These are phyloP conservation scores for Biston stratarius DNA, from an alignment of 2,888 invertebrate genomes.

Conservation along the genomic window DNA sequence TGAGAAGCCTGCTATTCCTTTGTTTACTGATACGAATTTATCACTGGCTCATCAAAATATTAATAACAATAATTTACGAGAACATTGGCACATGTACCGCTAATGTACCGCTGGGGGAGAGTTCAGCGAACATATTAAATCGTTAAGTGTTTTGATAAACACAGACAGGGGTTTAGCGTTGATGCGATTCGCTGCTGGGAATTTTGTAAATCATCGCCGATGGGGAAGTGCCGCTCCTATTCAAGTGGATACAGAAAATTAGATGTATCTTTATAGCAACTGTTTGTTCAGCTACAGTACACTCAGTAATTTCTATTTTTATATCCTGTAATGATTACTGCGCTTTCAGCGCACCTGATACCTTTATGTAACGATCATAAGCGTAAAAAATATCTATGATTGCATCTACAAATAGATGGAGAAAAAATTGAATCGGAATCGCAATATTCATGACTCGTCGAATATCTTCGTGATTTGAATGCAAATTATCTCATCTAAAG, in stretches of 20 bases:
- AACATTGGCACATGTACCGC: slow-evolving; percentile 63
- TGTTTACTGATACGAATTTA: slow-evolving; percentile 40
- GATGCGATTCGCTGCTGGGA: slow-evolving; percentile 74
- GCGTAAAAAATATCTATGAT: slow-evolving; percentile 1
- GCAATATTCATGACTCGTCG: slow-evolving; percentile 60
- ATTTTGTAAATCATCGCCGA: slow-evolving; percentile 75
- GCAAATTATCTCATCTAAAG: slow-evolving; percentile 63
- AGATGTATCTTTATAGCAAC: slow-evolving; percentile 11
- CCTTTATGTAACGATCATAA: slow-evolving; percentile 12
- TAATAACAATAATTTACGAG: slow-evolving; percentile 65
- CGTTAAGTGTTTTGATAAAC: slow-evolving; percentile 86
- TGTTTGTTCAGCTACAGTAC: slow-evolving; percentile 7
- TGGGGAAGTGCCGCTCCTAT: slow-evolving; percentile 64
- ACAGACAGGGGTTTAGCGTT: slow-evolving; percentile 78
- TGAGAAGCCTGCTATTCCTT: neutral
- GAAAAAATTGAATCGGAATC: slow-evolving; percentile 49
- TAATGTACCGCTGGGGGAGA: slow-evolving; percentile 62
- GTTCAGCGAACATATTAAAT: slow-evolving; percentile 83
- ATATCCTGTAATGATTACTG: slow-evolving; percentile 31
- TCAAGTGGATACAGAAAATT: slow-evolving; percentile 24
- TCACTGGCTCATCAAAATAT: slow-evolving; percentile 41
- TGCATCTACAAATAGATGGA: slow-evolving; percentile 40
- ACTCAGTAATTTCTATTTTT: slow-evolving; percentile 18
- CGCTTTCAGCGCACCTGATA: slow-evolving; percentile 42
- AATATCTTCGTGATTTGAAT: slow-evolving; percentile 65